These are phyloP conservation scores for Drosophila robusta DNA, from an alignment of 2,888 invertebrate genomes.

Conservation along the genomic window DNA sequence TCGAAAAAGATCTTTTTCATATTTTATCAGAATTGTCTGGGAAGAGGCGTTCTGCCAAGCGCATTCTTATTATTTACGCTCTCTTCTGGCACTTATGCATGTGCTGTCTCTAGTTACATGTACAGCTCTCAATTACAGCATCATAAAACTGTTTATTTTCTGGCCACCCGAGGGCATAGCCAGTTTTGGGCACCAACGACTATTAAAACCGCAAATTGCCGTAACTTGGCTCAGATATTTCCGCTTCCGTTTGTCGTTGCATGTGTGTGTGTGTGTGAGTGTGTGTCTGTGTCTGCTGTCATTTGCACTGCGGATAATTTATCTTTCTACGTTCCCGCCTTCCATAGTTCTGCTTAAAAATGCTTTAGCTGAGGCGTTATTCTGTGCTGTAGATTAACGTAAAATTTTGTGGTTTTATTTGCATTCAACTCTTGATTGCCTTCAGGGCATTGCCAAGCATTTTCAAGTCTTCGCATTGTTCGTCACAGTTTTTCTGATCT, in stretches of 20 bases:
- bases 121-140: conserved; percentile 55
- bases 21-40: conserved; percentile 42
- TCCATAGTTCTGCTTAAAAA: conserved; percentile 5
- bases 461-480: conserved; percentile 10
- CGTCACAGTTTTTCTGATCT: neutral
- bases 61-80: neutral
- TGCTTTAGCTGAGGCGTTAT: conserved; percentile 5
- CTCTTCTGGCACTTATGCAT: conserved; percentile 22
- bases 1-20: conserved; percentile 38
- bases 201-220: conserved; percentile 76
- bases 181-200: conserved; percentile 31
- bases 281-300: conserved; percentile 31
- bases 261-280: neutral
- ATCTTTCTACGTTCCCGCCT: conserved; percentile 28
- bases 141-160: conserved; percentile 51
- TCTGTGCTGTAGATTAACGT: conserved; percentile 23
- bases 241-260: conserved; percentile 66
- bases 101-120: conserved; percentile 37
- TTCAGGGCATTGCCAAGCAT: conserved; percentile 31
- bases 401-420: conserved; percentile 55
- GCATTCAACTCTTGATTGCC: conserved; percentile 36
- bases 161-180: conserved; percentile 1
- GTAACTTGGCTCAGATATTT: conserved; percentile 68
- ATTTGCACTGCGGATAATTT: conserved; percentile 52
- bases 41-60: conserved; percentile 33